Evolutionary conservation across 2,797 vertebrate genomes (phyloP).

Genomic region (Phataginus tetradactyla): DNA sequence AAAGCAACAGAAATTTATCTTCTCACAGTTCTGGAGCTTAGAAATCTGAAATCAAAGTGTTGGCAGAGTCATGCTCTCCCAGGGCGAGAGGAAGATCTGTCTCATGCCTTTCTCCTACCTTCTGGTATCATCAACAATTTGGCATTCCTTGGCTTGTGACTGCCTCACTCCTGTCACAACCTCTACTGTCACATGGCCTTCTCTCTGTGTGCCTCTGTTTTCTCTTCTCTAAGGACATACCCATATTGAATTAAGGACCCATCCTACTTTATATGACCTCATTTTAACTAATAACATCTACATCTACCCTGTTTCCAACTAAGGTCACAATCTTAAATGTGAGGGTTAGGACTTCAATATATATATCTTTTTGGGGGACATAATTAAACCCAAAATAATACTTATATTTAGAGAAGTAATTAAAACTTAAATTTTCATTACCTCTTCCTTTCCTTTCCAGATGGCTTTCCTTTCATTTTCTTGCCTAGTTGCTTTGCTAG

Average conservation of each 20-base stretch:
- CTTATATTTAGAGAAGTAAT: background rate
- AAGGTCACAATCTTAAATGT: background rate
- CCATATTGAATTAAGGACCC: background rate
- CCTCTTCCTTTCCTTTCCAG: background rate
- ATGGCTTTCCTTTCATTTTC: background rate
- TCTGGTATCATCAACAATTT: background rate
- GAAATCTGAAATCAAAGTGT: background rate
- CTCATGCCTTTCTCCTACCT: background rate
- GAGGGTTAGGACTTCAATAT: background rate
- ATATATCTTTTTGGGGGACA: background rate
- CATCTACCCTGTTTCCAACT: background rate
- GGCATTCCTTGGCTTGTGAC: background rate
- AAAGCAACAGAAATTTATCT: background rate
- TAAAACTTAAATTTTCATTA: background rate
- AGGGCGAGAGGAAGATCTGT: background rate
- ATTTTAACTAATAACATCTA: background rate
- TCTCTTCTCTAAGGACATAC: background rate
- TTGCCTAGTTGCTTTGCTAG: background rate
- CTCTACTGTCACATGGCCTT: background rate
- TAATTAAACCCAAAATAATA: background rate
- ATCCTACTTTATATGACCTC: background rate
- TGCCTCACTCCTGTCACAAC: background rate
- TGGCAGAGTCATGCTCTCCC: background rate
- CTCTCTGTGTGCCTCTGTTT: background rate
- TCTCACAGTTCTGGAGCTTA: background rate